Evolutionary conservation across 1,140 invertebrate species (phyloP), one percentile per base, ranked within the genome.

Genomic region (Tenebrio molitor): DNA sequence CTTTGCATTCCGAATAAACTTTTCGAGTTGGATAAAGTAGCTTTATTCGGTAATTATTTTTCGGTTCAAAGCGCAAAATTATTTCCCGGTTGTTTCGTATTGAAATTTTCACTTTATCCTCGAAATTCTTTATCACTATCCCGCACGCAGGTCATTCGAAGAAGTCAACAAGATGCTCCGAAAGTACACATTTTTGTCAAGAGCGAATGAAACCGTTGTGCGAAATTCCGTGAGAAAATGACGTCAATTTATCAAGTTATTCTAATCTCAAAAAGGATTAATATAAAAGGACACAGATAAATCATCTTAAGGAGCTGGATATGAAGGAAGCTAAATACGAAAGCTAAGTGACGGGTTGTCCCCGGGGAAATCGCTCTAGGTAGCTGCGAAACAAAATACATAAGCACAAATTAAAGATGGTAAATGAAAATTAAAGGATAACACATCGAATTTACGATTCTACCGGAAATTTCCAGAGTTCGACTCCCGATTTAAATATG

Each of bases 21-120:
- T 68, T 68, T 68, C 65, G 50, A 68, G 41, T 68, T 68, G 25
- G 36, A 64, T 64, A 64, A 68, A 68, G 65, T 68, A 42, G 65
- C 65, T 68, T 68, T 68, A 68, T 29, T 68, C 44, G n/a, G 41
- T 68, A 42, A 68, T 68, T 68, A 68, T 68, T 68, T 46, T 68
- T 68, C 65, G 41, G 41, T 68, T 46, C 41, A 68, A 19, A 23
- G 23, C 65, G 64, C 25, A 17, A 68, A 68, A 68, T 68, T 16
- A 68, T 46, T 68, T 42, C 42, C 25, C 15, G n/a, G 21, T 15
- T 50, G 23, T 34, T 62, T 68, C 25, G 41, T 33, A 12, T 68
- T 44, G 17, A 68, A 42, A 42, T 68, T 68, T 50, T 34, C 5
- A 39, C 15, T 58, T 29, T 53, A 53, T 53, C 46, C 10, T 53